Evolutionary conservation across 1,140 invertebrate genomes (phyloP).

Genomic region (Coboldia fuscipes): DNA sequence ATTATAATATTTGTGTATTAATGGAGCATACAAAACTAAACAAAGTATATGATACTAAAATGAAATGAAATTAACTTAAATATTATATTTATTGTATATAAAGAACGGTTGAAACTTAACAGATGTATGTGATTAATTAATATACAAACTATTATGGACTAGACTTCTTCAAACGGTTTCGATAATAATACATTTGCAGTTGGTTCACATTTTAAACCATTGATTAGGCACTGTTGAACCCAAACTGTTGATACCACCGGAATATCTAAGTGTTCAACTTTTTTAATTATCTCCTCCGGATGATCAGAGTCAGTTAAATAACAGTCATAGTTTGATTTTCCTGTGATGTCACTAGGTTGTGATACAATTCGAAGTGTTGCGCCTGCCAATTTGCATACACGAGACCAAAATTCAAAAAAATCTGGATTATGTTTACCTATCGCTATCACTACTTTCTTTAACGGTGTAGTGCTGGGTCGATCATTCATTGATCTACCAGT

Average conservation of each 20-base stretch:
- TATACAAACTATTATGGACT: too few relatives aligned
- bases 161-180: too few relatives aligned
- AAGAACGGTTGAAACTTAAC: too few relatives aligned
- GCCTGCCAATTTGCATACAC: constrained; percentile 31
- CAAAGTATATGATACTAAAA: too few relatives aligned
- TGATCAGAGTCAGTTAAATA: constrained; percentile 29
- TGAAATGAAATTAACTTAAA: too few relatives aligned
- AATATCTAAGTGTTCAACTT: constrained; percentile 26
- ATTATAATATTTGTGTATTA: too few relatives aligned
- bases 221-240: too few relatives aligned
- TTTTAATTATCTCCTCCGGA: constrained; percentile 27
- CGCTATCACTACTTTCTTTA: constrained; percentile 27
- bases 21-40: too few relatives aligned
- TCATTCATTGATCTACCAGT: constrained; percentile 1
- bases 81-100: too few relatives aligned
- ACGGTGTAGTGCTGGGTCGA: constrained; percentile 23
- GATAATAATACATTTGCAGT: too few relatives aligned
- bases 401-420: constrained; percentile 30
- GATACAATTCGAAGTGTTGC: constrained; percentile 24
- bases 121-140: too few relatives aligned
- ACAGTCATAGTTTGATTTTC: constrained; percentile 21
- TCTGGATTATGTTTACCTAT: constrained; percentile 22
- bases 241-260: constrained; percentile 29
- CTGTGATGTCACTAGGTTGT: constrained; percentile 22
- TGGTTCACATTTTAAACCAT: too few relatives aligned